Conservation (phyloP, 1,140 invertebrate genomes). For the Aphis gossypii region DNA sequence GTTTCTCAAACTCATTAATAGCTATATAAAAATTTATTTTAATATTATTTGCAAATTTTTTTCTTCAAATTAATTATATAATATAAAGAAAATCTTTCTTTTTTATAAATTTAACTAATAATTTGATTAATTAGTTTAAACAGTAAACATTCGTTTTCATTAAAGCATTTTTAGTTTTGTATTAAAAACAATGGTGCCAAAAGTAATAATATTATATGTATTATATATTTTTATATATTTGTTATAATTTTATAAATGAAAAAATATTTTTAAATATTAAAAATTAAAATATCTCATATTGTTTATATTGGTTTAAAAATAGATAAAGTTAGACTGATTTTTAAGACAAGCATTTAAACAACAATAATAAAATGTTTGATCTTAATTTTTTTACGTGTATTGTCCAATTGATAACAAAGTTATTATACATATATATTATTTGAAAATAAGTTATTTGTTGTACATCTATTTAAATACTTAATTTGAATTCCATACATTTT, state of each 20-base stretch:
- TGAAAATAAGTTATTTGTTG: neutral
- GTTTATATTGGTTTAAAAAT: neutral
- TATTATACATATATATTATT: neutral
- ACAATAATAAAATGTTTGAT: neutral
- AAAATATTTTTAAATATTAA: neutral
- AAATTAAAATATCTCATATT: neutral
- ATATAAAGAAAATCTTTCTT: neutral
- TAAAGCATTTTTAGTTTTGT: neutral
- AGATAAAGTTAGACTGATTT: neutral
- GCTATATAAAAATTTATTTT: neutral
- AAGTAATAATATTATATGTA: neutral
- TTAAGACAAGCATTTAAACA: neutral
- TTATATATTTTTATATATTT: constrained; percentile 10
- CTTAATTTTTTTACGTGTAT: neutral
- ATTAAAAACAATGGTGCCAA: neutral
- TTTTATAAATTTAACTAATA: neutral
- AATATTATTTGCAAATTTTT: neutral
- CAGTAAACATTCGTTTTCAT: neutral
- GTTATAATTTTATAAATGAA: neutral
- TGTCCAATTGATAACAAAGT: neutral
- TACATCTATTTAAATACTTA: neutral
- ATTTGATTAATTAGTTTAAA: neutral
- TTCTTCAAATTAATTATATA: neutral
- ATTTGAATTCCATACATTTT: constrained; percentile 14
- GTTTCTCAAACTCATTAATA: constrained; percentile 20